A percentile compares a stretch with the other conserved stretches of the same genome.
Conservation (phyloP, 2,888 invertebrate genomes). For the Morinoia aosen region DNA sequence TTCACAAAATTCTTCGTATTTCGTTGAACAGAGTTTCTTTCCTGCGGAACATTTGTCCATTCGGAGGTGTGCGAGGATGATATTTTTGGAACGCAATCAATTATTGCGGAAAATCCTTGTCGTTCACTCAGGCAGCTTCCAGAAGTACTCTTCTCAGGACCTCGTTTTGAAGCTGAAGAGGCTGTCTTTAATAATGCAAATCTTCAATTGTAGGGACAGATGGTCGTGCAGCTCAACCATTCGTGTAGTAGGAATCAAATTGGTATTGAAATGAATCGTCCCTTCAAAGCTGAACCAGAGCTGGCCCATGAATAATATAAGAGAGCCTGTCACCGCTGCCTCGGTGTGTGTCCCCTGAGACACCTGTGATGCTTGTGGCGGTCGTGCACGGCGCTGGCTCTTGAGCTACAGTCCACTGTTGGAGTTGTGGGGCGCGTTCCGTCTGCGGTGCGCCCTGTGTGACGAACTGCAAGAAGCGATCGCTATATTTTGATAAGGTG, state of each 20-base stretch:
- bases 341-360: background rate
- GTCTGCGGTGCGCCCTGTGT: no score
- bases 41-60: no score
- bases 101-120: no score
- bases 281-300: background rate
- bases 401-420: no score
- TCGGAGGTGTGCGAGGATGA: no score
- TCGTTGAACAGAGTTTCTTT: no score
- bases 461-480: no score
- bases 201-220: background rate
- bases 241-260: background rate
- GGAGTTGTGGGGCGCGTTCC: no score
- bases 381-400: no score
- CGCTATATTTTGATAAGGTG: no score
- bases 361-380: background rate
- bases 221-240: constrained; percentile 1
- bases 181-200: background rate
- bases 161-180: background rate
- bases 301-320: constrained; percentile 14
- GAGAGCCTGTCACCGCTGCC: background rate
- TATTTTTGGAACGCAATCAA: no score
- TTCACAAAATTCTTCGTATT: no score
- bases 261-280: background rate
- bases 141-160: background rate
- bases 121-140: background rate